These are phyloP conservation scores for Pristionchus arcanus DNA, from an alignment of 2,888 invertebrate species.

Conservation along the genomic window DNA sequence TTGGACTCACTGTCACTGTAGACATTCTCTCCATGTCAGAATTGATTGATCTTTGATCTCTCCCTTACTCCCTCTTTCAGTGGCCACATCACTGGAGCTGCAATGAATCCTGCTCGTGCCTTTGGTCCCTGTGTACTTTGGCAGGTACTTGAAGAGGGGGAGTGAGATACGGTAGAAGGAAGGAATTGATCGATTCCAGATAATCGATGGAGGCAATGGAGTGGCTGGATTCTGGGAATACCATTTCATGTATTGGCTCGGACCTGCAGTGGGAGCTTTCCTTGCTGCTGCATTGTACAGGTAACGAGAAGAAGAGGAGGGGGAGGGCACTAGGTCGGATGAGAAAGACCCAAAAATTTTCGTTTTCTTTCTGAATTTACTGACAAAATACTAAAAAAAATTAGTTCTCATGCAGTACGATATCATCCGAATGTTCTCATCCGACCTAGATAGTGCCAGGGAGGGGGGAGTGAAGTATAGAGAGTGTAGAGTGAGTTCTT, in stretches of 20 bases:
- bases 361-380: too few species aligned
- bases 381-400: too few species aligned
- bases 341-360: too few species aligned
- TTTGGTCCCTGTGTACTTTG: conserved; percentile 79
- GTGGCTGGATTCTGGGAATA: conserved; percentile 63
- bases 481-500: too few species aligned
- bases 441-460: too few species aligned
- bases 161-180: not conserved
- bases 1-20: conserved; percentile 79
- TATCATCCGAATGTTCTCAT: too few species aligned
- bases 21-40: conserved; percentile 79
- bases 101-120: conserved; percentile 80
- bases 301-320: conserved; percentile 55
- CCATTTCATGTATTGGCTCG: conserved; percentile 80
- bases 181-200: not conserved
- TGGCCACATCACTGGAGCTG: conserved; percentile 79
- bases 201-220: not conserved
- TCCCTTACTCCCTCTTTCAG: conserved; percentile 63
- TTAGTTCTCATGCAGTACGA: too few species aligned
- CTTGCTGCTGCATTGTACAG: conserved; percentile 79
- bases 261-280: conserved; percentile 79
- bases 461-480: too few species aligned
- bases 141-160: conserved; percentile 1
- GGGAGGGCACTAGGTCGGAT: too few species aligned
- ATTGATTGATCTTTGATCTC: not conserved